These are phyloP conservation scores for Gallinago media DNA, from an alignment of 2,113 vertebrate species.

Conservation along the genomic window DNA sequence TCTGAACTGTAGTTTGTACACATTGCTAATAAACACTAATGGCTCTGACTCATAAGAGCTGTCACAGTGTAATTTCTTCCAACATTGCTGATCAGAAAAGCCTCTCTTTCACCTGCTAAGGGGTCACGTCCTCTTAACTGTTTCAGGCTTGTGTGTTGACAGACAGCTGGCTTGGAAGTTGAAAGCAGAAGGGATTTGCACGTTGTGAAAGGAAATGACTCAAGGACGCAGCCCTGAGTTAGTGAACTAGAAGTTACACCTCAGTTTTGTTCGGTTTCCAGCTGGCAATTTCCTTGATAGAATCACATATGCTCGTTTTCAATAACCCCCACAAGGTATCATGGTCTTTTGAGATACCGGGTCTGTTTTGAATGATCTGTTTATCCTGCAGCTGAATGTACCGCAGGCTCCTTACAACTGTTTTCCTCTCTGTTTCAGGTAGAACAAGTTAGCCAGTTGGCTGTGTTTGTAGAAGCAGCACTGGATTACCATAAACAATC, in stretches of 20 bases:
- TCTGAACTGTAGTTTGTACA: slow-evolving; percentile 3
- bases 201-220: slow-evolving; percentile 52
- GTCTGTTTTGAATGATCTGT: slow-evolving; percentile 24
- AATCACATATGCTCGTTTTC: slow-evolving; percentile 1
- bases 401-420: background rate
- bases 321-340: background rate
- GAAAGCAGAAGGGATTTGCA: slow-evolving; percentile 55
- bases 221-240: slow-evolving; percentile 18
- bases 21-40: background rate
- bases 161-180: slow-evolving; percentile 44
- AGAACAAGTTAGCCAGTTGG: slow-evolving; percentile 92
- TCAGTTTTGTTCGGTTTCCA: slow-evolving; percentile 49
- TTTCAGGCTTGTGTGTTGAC: slow-evolving; percentile 19
- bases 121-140: background rate
- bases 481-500: slow-evolving; percentile 90
- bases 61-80: background rate
- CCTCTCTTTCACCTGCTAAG: slow-evolving; percentile 17
- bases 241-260: slow-evolving; percentile 36
- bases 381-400: background rate
- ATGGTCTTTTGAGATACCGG: background rate
- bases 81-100: slow-evolving; percentile 12
- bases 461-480: slow-evolving; percentile 86
- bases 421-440: slow-evolving; percentile 77
- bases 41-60: background rate
- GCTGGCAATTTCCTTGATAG: background rate